phyloP scores from a whole-genome alignment of 2,797 vertebrate genomes.

The Oryzias dopingdopingensis region DNA sequence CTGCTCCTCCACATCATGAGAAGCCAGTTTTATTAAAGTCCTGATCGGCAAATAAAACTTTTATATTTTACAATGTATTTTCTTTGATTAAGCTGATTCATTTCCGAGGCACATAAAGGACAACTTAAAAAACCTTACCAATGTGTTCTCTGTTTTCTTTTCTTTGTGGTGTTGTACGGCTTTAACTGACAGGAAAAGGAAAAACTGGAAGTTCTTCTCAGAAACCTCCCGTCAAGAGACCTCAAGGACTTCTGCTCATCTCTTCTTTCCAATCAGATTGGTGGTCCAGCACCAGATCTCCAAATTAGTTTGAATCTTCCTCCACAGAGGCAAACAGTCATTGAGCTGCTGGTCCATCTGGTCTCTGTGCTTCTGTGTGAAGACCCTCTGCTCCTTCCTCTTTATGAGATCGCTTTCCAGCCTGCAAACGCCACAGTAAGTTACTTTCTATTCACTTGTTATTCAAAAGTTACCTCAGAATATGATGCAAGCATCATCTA shows the following conservation, averaged over 20 bases:
- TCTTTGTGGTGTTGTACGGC: fast-evolving
- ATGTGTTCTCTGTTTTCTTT: background rate
- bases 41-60: background rate
- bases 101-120: background rate
- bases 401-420: constrained; percentile 60
- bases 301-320: background rate
- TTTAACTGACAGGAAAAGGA: constrained; percentile 35
- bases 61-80: background rate
- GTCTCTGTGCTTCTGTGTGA: constrained; percentile 62
- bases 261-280: constrained; percentile 60
- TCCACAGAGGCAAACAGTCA: constrained; percentile 46
- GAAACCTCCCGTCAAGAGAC: constrained; percentile 1
- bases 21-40: background rate
- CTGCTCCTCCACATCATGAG: background rate
- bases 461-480: too few species aligned
- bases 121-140: background rate
- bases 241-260: constrained; percentile 58
- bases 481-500: too few species aligned
- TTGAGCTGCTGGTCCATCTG: constrained; percentile 76
- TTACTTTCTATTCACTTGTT: background rate
- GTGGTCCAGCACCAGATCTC: constrained; percentile 37
- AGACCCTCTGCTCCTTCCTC: constrained; percentile 55
- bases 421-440: constrained; percentile 62
- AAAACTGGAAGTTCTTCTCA: constrained; percentile 45
- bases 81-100: background rate